Evolutionary conservation across 2,888 invertebrate species (phyloP).

Genomic region (Hypomecis punctinalis): DNA sequence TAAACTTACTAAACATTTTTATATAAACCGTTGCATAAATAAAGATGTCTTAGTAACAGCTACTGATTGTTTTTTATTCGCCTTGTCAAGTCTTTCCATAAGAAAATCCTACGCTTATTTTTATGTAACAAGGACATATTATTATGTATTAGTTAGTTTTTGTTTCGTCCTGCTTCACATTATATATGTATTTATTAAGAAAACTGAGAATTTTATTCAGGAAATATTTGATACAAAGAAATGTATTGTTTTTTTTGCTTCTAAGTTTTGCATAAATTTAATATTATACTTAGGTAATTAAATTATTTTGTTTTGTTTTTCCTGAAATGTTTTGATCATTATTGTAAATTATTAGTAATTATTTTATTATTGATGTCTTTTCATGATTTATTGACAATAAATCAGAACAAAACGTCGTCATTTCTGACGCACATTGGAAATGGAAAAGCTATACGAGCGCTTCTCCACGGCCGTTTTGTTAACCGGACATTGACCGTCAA

Average conservation of each 20-base stretch:
- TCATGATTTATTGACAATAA: background rate
- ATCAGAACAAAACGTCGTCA: conserved; percentile 1
- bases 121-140: conserved; percentile 12
- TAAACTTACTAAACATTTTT: background rate
- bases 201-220: too few relatives aligned
- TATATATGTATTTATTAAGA: background rate
- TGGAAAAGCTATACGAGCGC: conserved; percentile 10
- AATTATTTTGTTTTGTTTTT: too few relatives aligned
- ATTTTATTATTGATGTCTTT: too few relatives aligned
- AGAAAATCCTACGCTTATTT: conserved; percentile 1
- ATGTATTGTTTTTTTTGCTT: too few relatives aligned
- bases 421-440: conserved; percentile 31
- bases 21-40: background rate
- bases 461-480: too few relatives aligned
- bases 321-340: too few relatives aligned
- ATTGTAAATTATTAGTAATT: too few relatives aligned
- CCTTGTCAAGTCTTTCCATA: conserved; percentile 8
- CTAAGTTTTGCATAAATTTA: too few relatives aligned
- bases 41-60: conserved; percentile 6
- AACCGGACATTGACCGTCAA: too few relatives aligned
- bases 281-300: too few relatives aligned
- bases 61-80: conserved; percentile 5
- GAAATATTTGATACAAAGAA: too few relatives aligned
- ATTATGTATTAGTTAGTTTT: too few relatives aligned
- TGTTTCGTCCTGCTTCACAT: background rate